Conservation (phyloP, 2,797 vertebrate genomes). For the Hydrocynus forskahlii region DNA sequence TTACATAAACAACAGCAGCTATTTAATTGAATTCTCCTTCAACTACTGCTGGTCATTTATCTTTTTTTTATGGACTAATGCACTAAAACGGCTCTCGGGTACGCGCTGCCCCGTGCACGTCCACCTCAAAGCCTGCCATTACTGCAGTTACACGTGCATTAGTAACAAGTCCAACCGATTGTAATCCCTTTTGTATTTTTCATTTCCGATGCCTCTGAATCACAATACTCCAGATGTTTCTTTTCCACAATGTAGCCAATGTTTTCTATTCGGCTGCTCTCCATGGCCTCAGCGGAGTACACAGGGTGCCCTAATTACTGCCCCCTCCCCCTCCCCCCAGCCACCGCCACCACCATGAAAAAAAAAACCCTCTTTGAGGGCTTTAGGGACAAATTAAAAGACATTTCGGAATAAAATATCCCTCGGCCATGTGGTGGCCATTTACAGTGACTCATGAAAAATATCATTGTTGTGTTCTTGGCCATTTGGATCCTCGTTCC, state of each 20-base stretch:
- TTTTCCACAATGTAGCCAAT: conserved; percentile 55
- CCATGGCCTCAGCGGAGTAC: conserved; percentile 48
- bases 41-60: conserved; percentile 22
- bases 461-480: conserved; percentile 46
- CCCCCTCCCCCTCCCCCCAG: not conserved
- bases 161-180: conserved; percentile 56
- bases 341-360: conserved; percentile 14
- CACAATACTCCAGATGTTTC: conserved; percentile 54
- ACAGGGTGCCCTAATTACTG: conserved; percentile 61
- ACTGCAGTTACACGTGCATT: conserved; percentile 33
- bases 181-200: conserved; percentile 50
- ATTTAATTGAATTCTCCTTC: conserved; percentile 18
- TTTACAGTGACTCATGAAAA: conserved; percentile 57
- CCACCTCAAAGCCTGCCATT: conserved; percentile 31
- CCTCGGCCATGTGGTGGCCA: conserved; percentile 41
- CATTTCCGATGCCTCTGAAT: conserved; percentile 47
- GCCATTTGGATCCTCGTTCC: conserved; percentile 46
- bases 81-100: conserved; percentile 25
- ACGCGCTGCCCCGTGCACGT: not conserved
- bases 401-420: conserved; percentile 52
- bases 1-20: conserved; percentile 10
- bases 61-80: conserved; percentile 26
- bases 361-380: conserved; percentile 26
- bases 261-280: conserved; percentile 56
- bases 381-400: conserved; percentile 54